Percentiles rank a stretch among this genome's conserved stretches.
These are phyloP conservation scores for Penaeus indicus DNA, from an alignment of 1,140 invertebrate species.

Conservation along the genomic window DNA sequence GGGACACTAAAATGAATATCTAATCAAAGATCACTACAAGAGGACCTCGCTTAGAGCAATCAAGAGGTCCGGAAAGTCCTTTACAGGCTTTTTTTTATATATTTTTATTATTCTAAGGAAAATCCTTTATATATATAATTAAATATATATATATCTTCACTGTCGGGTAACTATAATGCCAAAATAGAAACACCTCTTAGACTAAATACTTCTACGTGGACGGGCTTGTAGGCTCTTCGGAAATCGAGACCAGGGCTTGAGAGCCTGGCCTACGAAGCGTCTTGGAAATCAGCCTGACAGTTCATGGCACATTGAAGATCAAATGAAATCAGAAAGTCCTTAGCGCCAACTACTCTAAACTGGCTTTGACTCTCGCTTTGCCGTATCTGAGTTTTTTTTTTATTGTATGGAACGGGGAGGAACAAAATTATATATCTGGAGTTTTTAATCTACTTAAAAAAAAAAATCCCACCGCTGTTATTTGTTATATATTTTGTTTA, in stretches of 20 bases:
- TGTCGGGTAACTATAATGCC: slow-evolving; percentile 50
- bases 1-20: neutral
- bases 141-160: slow-evolving; percentile 33
- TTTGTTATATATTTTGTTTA: too few species aligned
- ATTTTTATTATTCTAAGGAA: slow-evolving; percentile 19
- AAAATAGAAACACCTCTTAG: slow-evolving; percentile 62
- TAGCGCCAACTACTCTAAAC: too few species aligned
- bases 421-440: too few species aligned
- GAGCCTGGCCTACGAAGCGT: slow-evolving; percentile 50
- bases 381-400: too few species aligned
- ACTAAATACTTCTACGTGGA: slow-evolving; percentile 62
- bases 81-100: neutral
- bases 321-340: neutral
- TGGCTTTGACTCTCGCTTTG: too few species aligned
- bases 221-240: slow-evolving; percentile 59
- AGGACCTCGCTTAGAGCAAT: slow-evolving; percentile 40
- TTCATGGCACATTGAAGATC: slow-evolving; percentile 23
- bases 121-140: too few species aligned
- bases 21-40: slow-evolving; percentile 33
- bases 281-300: slow-evolving; percentile 21
- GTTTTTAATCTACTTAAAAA: too few species aligned
- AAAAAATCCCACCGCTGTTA: too few species aligned
- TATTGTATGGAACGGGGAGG: too few species aligned
- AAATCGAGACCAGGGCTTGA: slow-evolving; percentile 46
- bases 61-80: slow-evolving; percentile 36